Conservation (phyloP, 53 echinoderm and acorn worm species). For the Crossaster papposus region DNA sequence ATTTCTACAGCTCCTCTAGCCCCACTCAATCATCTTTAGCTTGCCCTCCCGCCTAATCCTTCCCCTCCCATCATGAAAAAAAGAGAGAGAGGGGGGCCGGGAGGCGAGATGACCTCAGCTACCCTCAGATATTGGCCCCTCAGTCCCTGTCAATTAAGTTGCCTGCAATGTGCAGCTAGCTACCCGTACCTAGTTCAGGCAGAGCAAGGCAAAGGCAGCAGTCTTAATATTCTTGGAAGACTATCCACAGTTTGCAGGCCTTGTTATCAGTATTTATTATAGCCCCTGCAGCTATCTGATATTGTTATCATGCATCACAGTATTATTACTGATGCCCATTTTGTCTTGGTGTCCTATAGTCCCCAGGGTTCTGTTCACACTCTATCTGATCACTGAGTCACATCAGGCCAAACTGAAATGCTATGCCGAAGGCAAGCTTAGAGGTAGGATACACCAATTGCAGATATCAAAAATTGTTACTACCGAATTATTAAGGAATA, state of each 20-base stretch:
- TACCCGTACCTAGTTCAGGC: not conserved
- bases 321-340: too few relatives aligned
- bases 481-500: too few relatives aligned
- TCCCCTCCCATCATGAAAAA: too few relatives aligned
- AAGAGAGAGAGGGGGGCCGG: not conserved
- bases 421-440: too few relatives aligned
- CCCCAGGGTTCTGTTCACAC: too few relatives aligned
- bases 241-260: not conserved
- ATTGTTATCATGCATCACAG: not conserved
- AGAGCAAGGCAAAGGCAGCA: too few relatives aligned
- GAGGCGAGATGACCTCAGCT: not conserved
- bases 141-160: constrained; percentile 3
- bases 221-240: not conserved
- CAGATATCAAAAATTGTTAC: too few relatives aligned
- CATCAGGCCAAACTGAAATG: too few relatives aligned
- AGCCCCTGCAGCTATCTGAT: not conserved
- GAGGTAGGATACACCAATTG: too few relatives aligned
- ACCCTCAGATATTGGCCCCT: not conserved
- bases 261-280: not conserved
- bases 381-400: too few relatives aligned
- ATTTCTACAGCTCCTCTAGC: not conserved
- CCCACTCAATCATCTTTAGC: not conserved
- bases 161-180: not conserved
- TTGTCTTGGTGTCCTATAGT: too few relatives aligned
- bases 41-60: not conserved